A percentile compares a stretch with the other conserved stretches of the same genome.
Conservation (phyloP, 2,888 invertebrate species). For the Ferrisia virgata region DNA sequence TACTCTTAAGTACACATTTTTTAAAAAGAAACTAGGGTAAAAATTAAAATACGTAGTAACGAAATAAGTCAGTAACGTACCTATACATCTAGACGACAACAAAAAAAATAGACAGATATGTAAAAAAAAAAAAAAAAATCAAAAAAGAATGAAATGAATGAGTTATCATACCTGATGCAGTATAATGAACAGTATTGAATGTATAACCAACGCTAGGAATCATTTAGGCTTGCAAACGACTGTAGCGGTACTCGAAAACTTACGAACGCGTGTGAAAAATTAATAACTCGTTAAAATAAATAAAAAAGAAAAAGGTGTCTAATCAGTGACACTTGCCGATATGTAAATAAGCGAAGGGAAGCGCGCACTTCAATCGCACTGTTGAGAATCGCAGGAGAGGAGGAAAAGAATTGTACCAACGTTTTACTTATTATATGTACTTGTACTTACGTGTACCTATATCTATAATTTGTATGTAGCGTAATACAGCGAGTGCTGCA, state of each 20-base stretch:
- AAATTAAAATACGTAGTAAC: too few relatives aligned
- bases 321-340: not conserved
- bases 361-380: not conserved
- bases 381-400: too few relatives aligned
- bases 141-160: too few relatives aligned
- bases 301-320: not conserved
- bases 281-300: not conserved
- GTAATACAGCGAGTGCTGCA: too few relatives aligned
- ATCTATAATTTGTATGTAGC: too few relatives aligned
- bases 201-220: not conserved
- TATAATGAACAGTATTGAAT: not conserved
- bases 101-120: not conserved
- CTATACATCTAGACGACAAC: too few relatives aligned
- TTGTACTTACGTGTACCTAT: too few relatives aligned
- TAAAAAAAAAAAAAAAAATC: not conserved
- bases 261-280: not conserved
- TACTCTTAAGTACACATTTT: too few relatives aligned
- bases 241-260: not conserved
- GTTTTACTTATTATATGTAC: too few relatives aligned
- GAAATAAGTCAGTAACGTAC: too few relatives aligned
- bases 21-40: too few relatives aligned
- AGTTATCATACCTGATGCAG: not conserved
- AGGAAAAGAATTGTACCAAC: too few relatives aligned
- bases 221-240: not conserved
- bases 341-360: not conserved